Evolutionary conservation across 2,113 vertebrate species (phyloP), one percentile per base, ranked within the genome.

Genomic region (Anser brachyrhynchus): DNA sequence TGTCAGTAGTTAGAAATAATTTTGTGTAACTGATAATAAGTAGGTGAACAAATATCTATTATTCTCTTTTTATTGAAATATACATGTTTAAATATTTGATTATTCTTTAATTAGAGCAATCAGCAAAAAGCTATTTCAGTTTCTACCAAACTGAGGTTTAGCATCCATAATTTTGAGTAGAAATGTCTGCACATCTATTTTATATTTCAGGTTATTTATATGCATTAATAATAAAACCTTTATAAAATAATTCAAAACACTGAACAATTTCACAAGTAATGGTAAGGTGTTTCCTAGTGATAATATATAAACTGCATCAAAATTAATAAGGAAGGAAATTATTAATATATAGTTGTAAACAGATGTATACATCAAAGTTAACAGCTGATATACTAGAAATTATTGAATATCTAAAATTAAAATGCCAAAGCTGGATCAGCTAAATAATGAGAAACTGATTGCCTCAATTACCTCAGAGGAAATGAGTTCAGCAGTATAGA

Each of bases 371-470:
- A 80, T 79, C 87, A 64, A 93, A 97, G 84, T 96, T 93, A 95
- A 81, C 92, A 97, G 77, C 91, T 97, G 90, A 96, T 95, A 97
- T 91, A 93, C 52, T 78, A 96, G 76, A 96, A 92, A 96, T 94
- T 97, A 92, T 94, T 89, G 93, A 97, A 94, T 94, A 97, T 92
- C 82, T 97, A 91, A 98, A 97, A 97, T 98, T 97, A 98, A 98
- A 98, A 97, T 97, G 85, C 96, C 89, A 84, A 96, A 96, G 57
- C 35, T 95, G 64, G 58, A 96, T 97, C 88, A 96, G 87, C 87
- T 90, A 94, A 89, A 96, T 97, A 97, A 98, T 96, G 89, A 97
- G 96, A 97, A 97, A 95, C 89, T 95, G 15, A 97, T 96, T 98
- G 92, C 93, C 79, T 97, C 95, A 93, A 95, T 98, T 97, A 96